A percentile compares a stretch with the other conserved stretches of the same genome.
These are phyloP conservation scores for Hafferia zeledoni DNA, from an alignment of 2,797 vertebrate genomes.

Conservation along the genomic window DNA sequence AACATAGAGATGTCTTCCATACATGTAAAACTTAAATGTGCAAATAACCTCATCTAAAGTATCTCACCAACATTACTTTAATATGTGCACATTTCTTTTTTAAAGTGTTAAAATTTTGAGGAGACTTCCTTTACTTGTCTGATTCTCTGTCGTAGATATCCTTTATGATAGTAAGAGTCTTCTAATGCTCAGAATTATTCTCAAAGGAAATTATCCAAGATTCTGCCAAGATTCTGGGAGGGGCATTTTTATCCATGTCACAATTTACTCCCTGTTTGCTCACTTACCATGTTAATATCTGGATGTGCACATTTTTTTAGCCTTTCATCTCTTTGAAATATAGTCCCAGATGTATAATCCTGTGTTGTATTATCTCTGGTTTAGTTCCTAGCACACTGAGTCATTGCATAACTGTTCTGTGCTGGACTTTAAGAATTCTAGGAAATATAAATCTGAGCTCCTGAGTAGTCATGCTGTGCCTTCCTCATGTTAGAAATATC, in stretches of 20 bases:
- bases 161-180: neutral
- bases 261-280: neutral
- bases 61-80: neutral
- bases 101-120: neutral
- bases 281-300: neutral
- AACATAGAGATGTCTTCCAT: neutral
- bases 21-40: neutral
- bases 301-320: neutral
- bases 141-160: neutral
- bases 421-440: neutral
- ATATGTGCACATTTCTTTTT: neutral
- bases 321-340: neutral
- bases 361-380: neutral
- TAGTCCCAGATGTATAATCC: neutral
- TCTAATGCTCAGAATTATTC: neutral
- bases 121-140: neutral
- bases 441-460: neutral
- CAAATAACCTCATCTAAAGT: neutral
- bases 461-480: neutral
- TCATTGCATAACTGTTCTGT: neutral
- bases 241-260: neutral
- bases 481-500: neutral
- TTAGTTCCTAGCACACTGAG: neutral
- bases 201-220: neutral
- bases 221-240: neutral